Conservation (phyloP, 1,140 invertebrate genomes). For the Psilanteris sp. region DNA sequence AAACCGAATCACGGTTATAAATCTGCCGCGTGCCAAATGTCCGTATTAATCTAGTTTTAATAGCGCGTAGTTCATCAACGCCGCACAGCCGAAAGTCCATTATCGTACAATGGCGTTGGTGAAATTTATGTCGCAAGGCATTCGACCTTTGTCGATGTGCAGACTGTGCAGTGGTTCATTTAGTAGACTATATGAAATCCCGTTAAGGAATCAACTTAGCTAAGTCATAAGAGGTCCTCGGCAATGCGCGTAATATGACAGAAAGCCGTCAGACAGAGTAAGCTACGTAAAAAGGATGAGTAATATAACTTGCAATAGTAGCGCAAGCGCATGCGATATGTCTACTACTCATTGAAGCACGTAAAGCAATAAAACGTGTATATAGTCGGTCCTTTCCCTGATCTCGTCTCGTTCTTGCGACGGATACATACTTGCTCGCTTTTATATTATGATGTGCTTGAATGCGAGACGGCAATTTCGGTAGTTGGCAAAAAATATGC, state of each 20-base stretch:
- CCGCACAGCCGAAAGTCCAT: slow-evolving; percentile 34
- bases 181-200: slow-evolving; percentile 44
- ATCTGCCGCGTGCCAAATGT: slow-evolving; percentile 31
- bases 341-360: slow-evolving; percentile 65
- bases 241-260: slow-evolving; percentile 35
- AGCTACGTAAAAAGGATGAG: slow-evolving; percentile 58
- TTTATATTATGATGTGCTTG: slow-evolving; percentile 44
- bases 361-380: slow-evolving; percentile 70
- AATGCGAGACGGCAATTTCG: slow-evolving; percentile 53
- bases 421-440: slow-evolving; percentile 58
- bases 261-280: slow-evolving; percentile 20
- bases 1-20: slow-evolving; percentile 39
- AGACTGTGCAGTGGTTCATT: slow-evolving; percentile 38
- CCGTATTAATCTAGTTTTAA: slow-evolving; percentile 55
- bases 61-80: slow-evolving; percentile 52
- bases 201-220: slow-evolving; percentile 38
- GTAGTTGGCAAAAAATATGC: slow-evolving; percentile 42
- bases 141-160: slow-evolving; percentile 37
- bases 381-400: slow-evolving; percentile 21
- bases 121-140: slow-evolving; percentile 47
- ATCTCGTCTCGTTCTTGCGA: slow-evolving; percentile 33
- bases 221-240: slow-evolving; percentile 35
- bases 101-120: slow-evolving; percentile 48
- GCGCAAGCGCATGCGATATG: slow-evolving; percentile 41
- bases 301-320: slow-evolving; percentile 59